Evolutionary conservation across 2,888 invertebrate genomes (phyloP).

Genomic region (Rhagophthalmus giganteus): DNA sequence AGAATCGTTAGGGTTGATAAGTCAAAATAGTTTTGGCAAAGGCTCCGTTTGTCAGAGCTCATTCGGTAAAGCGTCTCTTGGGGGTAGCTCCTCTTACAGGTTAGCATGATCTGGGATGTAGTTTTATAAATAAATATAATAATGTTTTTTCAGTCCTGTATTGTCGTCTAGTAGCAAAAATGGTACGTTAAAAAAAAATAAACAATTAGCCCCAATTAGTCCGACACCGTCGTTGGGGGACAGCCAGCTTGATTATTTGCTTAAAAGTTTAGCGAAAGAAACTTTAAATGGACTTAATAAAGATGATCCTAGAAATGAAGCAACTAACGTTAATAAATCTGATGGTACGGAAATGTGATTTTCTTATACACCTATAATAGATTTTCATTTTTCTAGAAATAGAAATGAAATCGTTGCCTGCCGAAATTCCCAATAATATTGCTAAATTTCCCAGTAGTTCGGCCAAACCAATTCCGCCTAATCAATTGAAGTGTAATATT

Average conservation of each 20-base stretch:
- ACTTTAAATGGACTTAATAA: slow-evolving; percentile 59
- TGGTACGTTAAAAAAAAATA: slow-evolving; percentile 49
- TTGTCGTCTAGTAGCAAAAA: slow-evolving; percentile 53
- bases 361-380: too few species aligned
- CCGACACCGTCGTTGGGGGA: slow-evolving; percentile 53
- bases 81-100: slow-evolving; percentile 55
- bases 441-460: slow-evolving; percentile 42
- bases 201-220: slow-evolving; percentile 36
- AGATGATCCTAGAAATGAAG: slow-evolving; percentile 60
- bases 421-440: slow-evolving; percentile 53
- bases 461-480: slow-evolving; percentile 77
- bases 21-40: slow-evolving; percentile 49
- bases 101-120: slow-evolving; percentile 40
- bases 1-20: slow-evolving; percentile 45
- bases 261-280: slow-evolving; percentile 76
- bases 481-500: slow-evolving; percentile 93
- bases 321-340: slow-evolving; percentile 57
- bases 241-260: slow-evolving; percentile 70
- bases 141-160: slow-evolving; percentile 52
- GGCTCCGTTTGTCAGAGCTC: slow-evolving; percentile 45
- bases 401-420: slow-evolving; percentile 45
- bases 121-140: background rate
- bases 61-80: slow-evolving; percentile 57
- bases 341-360: too few species aligned
- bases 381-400: slow-evolving; percentile 7